Evolutionary conservation across 2,888 invertebrate species (phyloP).

Genomic region (Lasioglossum malachurum): DNA sequence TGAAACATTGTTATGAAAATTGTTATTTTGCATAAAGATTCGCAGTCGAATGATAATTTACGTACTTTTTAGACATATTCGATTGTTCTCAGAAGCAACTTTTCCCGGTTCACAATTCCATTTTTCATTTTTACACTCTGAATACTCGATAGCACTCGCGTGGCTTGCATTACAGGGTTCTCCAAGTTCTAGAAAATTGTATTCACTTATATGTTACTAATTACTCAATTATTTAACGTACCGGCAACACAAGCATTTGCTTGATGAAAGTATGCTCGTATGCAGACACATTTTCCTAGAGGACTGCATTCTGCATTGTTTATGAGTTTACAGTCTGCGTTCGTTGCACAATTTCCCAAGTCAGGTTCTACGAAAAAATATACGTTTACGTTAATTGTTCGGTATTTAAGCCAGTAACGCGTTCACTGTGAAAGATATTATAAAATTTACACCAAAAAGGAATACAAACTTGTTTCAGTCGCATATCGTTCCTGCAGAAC

Average conservation of each 20-base stretch:
- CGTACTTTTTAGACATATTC: conserved; percentile 75
- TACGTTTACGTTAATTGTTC: neutral
- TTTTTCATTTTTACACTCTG: conserved; percentile 69
- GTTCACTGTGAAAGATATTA: neutral
- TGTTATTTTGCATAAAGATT: neutral
- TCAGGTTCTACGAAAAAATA: conserved; percentile 17
- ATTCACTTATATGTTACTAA: neutral
- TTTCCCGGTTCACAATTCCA: conserved; percentile 73
- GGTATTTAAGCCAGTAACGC: neutral
- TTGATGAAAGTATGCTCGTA: conserved; percentile 65
- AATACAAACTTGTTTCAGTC: conserved; percentile 14
- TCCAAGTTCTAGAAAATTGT: conserved; percentile 74
- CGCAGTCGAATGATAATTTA: neutral
- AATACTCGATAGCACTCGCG: conserved; percentile 52
- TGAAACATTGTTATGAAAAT: neutral
- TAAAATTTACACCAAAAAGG: too few species aligned
- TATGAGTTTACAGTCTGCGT: conserved; percentile 70
- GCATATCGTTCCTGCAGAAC: too few species aligned
- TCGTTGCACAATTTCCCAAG: conserved; percentile 57
- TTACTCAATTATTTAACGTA: conserved; percentile 41
- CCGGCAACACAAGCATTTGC: conserved; percentile 74
- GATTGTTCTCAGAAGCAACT: conserved; percentile 70
- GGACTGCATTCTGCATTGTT: conserved; percentile 68
- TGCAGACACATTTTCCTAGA: conserved; percentile 71
- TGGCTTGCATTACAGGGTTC: conserved; percentile 67